Evolutionary conservation across 1,140 invertebrate species (phyloP).

Genomic region (Atta texana): DNA sequence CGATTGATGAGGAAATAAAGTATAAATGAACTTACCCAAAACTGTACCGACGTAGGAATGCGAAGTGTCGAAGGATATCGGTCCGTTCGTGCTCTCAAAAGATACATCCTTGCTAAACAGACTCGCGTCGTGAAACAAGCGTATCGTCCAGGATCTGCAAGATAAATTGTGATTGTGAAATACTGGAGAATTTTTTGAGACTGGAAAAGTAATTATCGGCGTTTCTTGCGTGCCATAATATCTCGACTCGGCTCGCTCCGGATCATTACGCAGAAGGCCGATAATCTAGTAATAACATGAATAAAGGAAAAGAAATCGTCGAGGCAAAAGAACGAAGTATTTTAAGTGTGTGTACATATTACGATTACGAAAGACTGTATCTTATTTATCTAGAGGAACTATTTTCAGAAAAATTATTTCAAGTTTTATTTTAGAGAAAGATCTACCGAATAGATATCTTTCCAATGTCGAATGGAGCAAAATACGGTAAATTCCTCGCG

Average conservation of each 20-base stretch:
- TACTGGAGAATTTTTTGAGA: neutral
- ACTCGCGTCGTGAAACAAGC: constrained; percentile 90
- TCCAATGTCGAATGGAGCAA: constrained; percentile 1
- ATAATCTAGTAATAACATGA: constrained; percentile 50
- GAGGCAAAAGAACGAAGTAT: neutral
- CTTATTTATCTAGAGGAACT: neutral
- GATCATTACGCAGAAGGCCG: constrained; percentile 28
- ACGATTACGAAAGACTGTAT: constrained; percentile 14
- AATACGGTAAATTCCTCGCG: neutral
- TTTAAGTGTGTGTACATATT: neutral
- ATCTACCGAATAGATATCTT: neutral
- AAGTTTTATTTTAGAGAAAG: neutral
- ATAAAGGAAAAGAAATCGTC: constrained; percentile 22
- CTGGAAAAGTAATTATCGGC: constrained; percentile 32
- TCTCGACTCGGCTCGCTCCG: neutral
- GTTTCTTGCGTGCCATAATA: constrained; percentile 9
- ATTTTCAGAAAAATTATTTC: neutral
- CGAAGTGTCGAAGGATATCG: constrained; percentile 90
- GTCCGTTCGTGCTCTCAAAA: constrained; percentile 91
- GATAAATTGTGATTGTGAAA: constrained; percentile 62
- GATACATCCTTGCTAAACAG: constrained; percentile 93
- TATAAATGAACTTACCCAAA: constrained; percentile 88
- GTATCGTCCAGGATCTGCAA: constrained; percentile 92
- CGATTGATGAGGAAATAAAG: neutral
- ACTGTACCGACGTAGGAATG: constrained; percentile 92